These are phyloP conservation scores for Biston stratarius DNA, from an alignment of 2,888 invertebrate species.

Conservation along the genomic window DNA sequence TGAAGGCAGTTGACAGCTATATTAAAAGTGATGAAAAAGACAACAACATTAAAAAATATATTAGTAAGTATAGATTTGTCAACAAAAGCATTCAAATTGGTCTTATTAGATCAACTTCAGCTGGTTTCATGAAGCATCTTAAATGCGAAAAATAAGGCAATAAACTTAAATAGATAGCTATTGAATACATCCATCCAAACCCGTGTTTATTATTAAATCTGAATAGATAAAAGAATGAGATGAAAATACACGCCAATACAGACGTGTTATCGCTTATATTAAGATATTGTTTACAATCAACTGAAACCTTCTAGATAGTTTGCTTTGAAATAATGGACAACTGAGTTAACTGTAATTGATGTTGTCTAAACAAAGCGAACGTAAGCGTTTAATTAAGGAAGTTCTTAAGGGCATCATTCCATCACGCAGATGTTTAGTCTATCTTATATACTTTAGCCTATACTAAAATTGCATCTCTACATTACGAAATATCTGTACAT, in stretches of 20 bases:
- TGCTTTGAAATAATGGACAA: slow-evolving; percentile 8
- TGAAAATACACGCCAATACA: slow-evolving; percentile 33
- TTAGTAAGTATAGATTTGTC: too few relatives aligned
- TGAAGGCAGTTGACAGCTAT: too few relatives aligned
- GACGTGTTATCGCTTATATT: slow-evolving; percentile 24
- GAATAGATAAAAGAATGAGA: slow-evolving; percentile 50
- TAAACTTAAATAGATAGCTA: slow-evolving; percentile 33
- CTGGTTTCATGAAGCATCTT: too few relatives aligned
- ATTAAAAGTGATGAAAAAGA: too few relatives aligned
- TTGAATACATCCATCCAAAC: slow-evolving; percentile 48
- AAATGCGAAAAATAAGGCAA: not conserved
- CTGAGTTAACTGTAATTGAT: not conserved
- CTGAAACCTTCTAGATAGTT: slow-evolving; percentile 10
- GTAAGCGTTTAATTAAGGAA: not conserved
- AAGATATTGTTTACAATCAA: slow-evolving; percentile 37
- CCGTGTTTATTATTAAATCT: slow-evolving; percentile 49
- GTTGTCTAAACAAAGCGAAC: slow-evolving; percentile 18
- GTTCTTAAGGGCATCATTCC: not conserved
- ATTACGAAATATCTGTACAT: too few relatives aligned
- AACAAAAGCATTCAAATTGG: too few relatives aligned
- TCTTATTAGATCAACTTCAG: too few relatives aligned
- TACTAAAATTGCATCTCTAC: not conserved
- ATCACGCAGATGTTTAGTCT: not conserved
- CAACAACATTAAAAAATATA: too few relatives aligned
- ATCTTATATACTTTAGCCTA: not conserved